Base-by-base conservation (phyloP, 2,113 vertebrate species). In the Elephantulus edwardii region DNA sequence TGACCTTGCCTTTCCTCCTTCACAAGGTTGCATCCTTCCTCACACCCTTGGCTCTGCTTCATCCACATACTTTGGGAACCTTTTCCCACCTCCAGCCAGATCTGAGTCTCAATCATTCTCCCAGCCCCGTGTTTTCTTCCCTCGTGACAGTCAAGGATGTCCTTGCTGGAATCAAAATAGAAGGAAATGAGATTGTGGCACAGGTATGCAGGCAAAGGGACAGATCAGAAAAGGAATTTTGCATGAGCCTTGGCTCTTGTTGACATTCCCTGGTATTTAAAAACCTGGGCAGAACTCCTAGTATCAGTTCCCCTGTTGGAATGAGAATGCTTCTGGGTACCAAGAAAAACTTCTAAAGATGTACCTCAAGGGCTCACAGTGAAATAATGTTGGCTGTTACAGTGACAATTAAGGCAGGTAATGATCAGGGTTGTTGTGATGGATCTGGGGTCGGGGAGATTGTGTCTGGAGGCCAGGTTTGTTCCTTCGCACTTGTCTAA, bases 81-180 rank as follows among this genome's bases (percentile, higher is more conserved):
- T 35, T 72, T 9, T 50, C 10, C 62, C 17, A 10, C 1, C 42
- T 0, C 20, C 30, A 8, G 1, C 3, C 5, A 54, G n/a, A 20
- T 12, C 46, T 35, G 22, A 70, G 46, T 3, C 35, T 80, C 12
- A 1, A 12, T 44, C 0, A 0, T 13, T 79, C 0, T 62, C 38
- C 48, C 16, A 50, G 16, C 8, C 44, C 3, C 8, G 1, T 1
- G 42, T 16, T 17, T 9, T 13, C 28, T 10, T 6, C 9, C 8
- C n/a, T 81, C 52, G 66, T 76, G 70, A 33, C 14, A 22, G 6
- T 46, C 26, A 35, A 58, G 13, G 22, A 38, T 88, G 71, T 35
- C 44, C 16, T 71, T 28, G 14, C n/a, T 33, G 3, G 50, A 14
- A 12, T 52, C 33, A 20, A n/a, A 40, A 64, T 16, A 35, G 22